Conservation (phyloP, 2,888 invertebrate genomes). For the Lacanobia wlatinum region DNA sequence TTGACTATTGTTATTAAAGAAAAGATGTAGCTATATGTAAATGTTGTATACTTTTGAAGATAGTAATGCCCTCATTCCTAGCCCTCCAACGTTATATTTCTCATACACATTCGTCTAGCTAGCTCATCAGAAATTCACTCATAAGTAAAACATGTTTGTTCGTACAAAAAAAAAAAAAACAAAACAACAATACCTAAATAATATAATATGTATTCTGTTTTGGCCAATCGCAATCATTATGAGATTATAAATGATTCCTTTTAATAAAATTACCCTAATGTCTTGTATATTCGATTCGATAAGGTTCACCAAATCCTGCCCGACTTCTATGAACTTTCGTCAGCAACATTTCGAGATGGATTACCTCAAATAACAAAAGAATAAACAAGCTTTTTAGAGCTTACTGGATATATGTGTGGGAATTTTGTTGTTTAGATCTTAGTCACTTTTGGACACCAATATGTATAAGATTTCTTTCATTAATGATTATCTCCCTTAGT, state of each 20-base stretch:
- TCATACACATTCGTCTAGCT: not conserved
- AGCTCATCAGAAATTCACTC: constrained; percentile 10
- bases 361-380: constrained; percentile 25
- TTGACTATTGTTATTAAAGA: too few relatives aligned
- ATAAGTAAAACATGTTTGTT: constrained; percentile 25
- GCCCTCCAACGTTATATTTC: not conserved
- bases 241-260: constrained; percentile 59
- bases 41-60: not conserved
- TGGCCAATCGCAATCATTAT: constrained; percentile 27
- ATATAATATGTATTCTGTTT: constrained; percentile 9
- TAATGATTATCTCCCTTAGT: too few relatives aligned
- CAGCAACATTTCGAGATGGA: constrained; percentile 46
- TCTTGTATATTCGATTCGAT: constrained; percentile 22
- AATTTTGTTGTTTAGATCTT: not conserved
- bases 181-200: constrained; percentile 4
- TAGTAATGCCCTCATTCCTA: not conserved
- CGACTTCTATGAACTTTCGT: constrained; percentile 25
- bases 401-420: not conserved
- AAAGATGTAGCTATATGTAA: too few relatives aligned
- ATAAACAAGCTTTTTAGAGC: not conserved
- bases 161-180: not conserved
- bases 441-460: not conserved
- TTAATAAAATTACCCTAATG: constrained; percentile 54
- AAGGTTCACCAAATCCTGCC: constrained; percentile 5
- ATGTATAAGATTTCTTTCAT: too few relatives aligned